These are phyloP conservation scores for Felis catus DNA, from an alignment of 2,113 vertebrate genomes.

Conservation along the genomic window F.catus_Fca126_mat1.0 CM031418.1:121817501-121818000, in stretches of 20 bases:
- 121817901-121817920: background rate
- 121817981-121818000: background rate
- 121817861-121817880: background rate
- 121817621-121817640: background rate
- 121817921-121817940: background rate
- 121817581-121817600: background rate
- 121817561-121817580: background rate
- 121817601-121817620: background rate
- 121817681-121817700: background rate
- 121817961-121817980: background rate
- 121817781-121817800: background rate
- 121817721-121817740: background rate
- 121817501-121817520: background rate
- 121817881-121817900: background rate
- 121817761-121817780: background rate
- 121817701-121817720: background rate
- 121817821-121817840: background rate
- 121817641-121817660: fast-evolving
- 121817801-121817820: background rate
- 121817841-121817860: background rate
- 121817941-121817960: background rate
- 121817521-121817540: background rate
- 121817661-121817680: background rate
- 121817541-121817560: background rate
- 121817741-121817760: background rate